Conservation (phyloP, 2,888 invertebrate genomes). For the Drosophila meridionalis region DNA sequence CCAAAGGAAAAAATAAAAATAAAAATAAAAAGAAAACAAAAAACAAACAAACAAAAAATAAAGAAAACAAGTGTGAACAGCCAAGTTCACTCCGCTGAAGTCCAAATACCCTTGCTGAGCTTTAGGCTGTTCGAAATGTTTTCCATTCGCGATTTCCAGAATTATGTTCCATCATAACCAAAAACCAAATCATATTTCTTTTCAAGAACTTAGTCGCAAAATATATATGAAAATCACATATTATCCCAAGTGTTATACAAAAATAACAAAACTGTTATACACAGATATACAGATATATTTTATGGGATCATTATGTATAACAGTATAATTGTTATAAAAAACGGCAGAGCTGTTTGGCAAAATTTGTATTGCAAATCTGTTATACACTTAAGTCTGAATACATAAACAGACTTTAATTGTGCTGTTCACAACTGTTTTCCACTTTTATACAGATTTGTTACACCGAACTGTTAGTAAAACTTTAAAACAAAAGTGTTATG, state of each 20-base stretch:
- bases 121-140: neutral
- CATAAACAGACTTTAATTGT: too few relatives aligned
- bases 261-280: neutral
- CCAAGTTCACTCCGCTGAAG: neutral
- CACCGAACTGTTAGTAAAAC: neutral
- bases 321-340: too few relatives aligned
- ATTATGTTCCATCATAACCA: too few relatives aligned
- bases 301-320: too few relatives aligned
- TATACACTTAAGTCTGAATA: too few relatives aligned
- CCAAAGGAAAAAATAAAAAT: slow-evolving; percentile 5
- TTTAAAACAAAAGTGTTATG: neutral
- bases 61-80: slow-evolving; percentile 22
- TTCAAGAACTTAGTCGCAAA: too few relatives aligned
- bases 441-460: too few relatives aligned
- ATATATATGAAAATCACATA: too few relatives aligned
- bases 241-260: neutral
- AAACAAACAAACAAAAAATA: slow-evolving; percentile 22
- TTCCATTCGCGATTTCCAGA: neutral
- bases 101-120: neutral
- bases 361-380: too few relatives aligned
- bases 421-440: too few relatives aligned
- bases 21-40: slow-evolving; percentile 21
- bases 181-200: too few relatives aligned
- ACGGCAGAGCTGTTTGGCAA: too few relatives aligned
- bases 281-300: neutral